Evolutionary conservation across 23 tunicate species (phyloP).

Genomic region (Halocynthia roretzi): DNA sequence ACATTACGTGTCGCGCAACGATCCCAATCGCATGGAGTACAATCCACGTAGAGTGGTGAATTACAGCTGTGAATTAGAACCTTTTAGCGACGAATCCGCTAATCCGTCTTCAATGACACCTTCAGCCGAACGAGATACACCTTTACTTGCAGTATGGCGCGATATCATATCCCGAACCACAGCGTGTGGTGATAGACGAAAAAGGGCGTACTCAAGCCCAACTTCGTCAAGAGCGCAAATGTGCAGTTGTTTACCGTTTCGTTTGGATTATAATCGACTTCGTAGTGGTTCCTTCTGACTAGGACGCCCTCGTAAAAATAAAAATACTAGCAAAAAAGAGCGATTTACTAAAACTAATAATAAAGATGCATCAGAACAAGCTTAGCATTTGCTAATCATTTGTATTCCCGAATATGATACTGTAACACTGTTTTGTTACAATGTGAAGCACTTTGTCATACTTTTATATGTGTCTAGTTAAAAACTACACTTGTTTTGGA

Average conservation of each 20-base stretch:
- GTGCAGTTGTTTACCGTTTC: slow-evolving; percentile 76
- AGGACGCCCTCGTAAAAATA: slow-evolving; percentile 14
- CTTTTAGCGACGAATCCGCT: slow-evolving; percentile 85
- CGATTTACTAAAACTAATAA: background rate
- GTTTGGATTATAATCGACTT: slow-evolving; percentile 65
- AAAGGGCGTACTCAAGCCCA: slow-evolving; percentile 56
- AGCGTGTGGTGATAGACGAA: slow-evolving; percentile 59
- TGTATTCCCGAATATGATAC: background rate
- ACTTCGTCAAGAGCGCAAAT: slow-evolving; percentile 36
- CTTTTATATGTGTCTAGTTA: background rate
- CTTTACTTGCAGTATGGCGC: slow-evolving; percentile 64
- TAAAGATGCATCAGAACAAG: background rate
- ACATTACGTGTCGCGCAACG: slow-evolving; percentile 24
- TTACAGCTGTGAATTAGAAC: slow-evolving; percentile 89
- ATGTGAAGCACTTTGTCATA: slow-evolving; percentile 1
- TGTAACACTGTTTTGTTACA: background rate
- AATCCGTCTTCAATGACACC: slow-evolving; percentile 55
- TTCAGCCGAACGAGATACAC: slow-evolving; percentile 51
- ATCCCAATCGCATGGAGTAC: slow-evolving; percentile 17
- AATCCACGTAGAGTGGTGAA: slow-evolving; percentile 51
- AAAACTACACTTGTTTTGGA: background rate
- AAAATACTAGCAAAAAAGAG: background rate
- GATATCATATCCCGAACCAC: slow-evolving; percentile 83
- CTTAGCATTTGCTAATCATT: background rate
- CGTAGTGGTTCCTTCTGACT: slow-evolving; percentile 79